Evolutionary conservation across 1,140 invertebrate genomes (phyloP).

Genomic region (Dreissena polymorpha): DNA sequence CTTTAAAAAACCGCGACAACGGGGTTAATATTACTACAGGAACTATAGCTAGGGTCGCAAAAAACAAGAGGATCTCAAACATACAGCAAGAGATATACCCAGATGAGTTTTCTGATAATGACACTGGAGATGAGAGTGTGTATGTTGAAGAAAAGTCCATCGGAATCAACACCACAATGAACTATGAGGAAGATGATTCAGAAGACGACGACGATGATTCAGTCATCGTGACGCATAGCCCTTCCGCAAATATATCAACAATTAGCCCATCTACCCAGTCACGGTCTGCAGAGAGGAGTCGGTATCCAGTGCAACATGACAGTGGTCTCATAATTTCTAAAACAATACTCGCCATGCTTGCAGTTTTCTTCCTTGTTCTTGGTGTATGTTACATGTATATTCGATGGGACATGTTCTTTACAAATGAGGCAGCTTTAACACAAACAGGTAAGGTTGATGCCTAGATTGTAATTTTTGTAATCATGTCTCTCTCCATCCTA

Average conservation of each 20-base stretch:
- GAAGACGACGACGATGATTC: conserved; percentile 34
- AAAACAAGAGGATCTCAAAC: conserved; percentile 8
- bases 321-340: conserved; percentile 59
- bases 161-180: conserved; percentile 66
- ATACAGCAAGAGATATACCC: conserved; percentile 52
- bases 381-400: conserved; percentile 44
- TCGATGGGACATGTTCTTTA: conserved; percentile 47
- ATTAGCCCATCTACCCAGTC: conserved; percentile 12
- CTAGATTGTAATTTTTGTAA: background rate
- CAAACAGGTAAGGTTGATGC: conserved; percentile 24
- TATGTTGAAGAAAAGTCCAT: conserved; percentile 72
- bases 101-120: conserved; percentile 73
- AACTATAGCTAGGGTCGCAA: conserved; percentile 47
- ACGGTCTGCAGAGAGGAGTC: background rate
- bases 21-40: conserved; percentile 40
- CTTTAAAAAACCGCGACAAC: conserved; percentile 25
- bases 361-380: conserved; percentile 64
- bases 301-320: conserved; percentile 25
- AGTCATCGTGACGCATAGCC: background rate
- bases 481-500: too few relatives aligned
- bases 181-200: conserved; percentile 51
- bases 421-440: conserved; percentile 54
- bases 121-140: conserved; percentile 66
- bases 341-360: conserved; percentile 57
- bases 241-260: conserved; percentile 30